Percentiles rank a stretch among this genome's conserved stretches.
Conservation (phyloP, 2,113 vertebrate genomes). For the Pyrgilauda ruficollis region DNA sequence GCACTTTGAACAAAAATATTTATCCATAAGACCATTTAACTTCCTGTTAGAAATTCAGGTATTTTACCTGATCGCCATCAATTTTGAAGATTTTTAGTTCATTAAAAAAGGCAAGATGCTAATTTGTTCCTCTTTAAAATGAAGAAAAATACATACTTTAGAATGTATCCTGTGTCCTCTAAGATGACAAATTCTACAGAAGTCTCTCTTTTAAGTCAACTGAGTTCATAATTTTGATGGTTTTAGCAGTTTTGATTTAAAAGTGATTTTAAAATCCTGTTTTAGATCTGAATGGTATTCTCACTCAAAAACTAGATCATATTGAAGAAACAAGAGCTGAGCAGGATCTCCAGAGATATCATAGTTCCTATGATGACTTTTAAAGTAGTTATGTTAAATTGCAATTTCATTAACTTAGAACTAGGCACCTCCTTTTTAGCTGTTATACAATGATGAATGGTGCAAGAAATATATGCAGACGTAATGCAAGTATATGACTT, state of each 20-base stretch:
- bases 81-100: background rate
- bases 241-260: background rate
- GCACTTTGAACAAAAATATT: background rate
- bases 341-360: background rate
- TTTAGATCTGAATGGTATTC: background rate
- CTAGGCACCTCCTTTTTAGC: background rate
- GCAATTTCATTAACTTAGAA: background rate
- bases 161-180: background rate
- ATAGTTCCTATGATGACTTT: background rate
- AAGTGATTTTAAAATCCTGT: background rate
- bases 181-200: background rate
- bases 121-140: background rate
- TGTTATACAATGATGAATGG: background rate
- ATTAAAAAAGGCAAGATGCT: background rate
- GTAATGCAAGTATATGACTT: background rate
- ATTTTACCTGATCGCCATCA: background rate
- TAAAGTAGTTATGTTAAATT: background rate
- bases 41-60: background rate
- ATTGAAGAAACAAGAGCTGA: background rate
- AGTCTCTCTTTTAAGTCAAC: background rate
- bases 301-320: background rate
- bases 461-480: background rate
- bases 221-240: background rate
- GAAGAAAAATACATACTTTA: background rate
- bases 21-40: background rate